phyloP scores from a whole-genome alignment of 2,888 invertebrate species.

The Ernsta delagoae region DNA sequence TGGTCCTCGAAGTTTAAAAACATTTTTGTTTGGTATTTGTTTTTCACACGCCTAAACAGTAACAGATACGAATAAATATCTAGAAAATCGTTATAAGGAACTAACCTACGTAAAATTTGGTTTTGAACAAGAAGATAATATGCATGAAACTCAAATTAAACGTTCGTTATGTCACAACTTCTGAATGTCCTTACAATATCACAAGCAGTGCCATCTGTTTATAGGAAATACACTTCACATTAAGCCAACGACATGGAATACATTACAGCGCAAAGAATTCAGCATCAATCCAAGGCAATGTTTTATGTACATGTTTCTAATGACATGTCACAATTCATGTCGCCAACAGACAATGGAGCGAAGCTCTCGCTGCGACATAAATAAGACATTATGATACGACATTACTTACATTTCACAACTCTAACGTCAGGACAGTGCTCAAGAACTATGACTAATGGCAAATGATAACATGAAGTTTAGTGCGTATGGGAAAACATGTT shows the following conservation, averaged over 20 bases:
- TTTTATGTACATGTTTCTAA: slow-evolving; percentile 43
- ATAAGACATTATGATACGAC: slow-evolving; percentile 37
- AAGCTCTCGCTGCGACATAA: slow-evolving; percentile 32
- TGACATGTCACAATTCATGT: slow-evolving; percentile 50
- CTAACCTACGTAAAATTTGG: too few relatives aligned
- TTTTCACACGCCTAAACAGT: too few relatives aligned
- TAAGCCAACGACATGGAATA: slow-evolving; percentile 12
- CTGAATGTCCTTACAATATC: background rate
- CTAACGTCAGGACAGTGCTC: slow-evolving; percentile 24
- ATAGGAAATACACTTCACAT: background rate
- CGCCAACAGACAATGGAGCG: slow-evolving; percentile 40
- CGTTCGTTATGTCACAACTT: background rate
- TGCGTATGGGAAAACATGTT: slow-evolving; percentile 9
- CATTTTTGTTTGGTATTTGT: too few relatives aligned
- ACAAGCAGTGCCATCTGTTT: background rate
- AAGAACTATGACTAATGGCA: slow-evolving; percentile 35
- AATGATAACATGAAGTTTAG: slow-evolving; percentile 23
- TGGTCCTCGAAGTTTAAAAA: too few relatives aligned
- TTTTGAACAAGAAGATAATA: background rate
- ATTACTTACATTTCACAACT: slow-evolving; percentile 37
- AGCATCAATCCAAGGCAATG: slow-evolving; percentile 33
- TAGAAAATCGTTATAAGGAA: too few relatives aligned
- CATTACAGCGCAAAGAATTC: slow-evolving; percentile 23
- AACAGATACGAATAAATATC: too few relatives aligned
- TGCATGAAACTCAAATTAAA: background rate